A percentile compares a stretch with the other conserved stretches of the same genome.
phyloP scores from a whole-genome alignment of 2,888 invertebrate species.

The Panopea generosa region DNA sequence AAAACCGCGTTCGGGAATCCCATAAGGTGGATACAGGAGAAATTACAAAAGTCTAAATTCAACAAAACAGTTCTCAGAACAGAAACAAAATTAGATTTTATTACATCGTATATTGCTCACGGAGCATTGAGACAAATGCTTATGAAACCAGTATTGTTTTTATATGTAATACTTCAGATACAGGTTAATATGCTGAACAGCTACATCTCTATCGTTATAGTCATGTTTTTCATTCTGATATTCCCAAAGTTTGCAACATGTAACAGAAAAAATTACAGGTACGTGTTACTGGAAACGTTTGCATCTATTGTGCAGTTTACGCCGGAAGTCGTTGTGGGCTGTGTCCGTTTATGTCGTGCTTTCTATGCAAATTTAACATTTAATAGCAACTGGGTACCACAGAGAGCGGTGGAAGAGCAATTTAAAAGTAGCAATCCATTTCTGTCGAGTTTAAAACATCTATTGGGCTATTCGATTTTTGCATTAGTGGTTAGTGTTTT shows the following conservation, averaged over 20 bases:
- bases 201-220: constrained; percentile 70
- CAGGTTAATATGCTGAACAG: constrained; percentile 66
- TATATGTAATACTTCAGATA: constrained; percentile 74
- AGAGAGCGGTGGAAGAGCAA: constrained; percentile 77
- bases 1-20: constrained; percentile 69
- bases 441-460: constrained; percentile 73
- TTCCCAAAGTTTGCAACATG: constrained; percentile 78
- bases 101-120: constrained; percentile 77
- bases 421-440: constrained; percentile 76
- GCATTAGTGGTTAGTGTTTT: constrained; percentile 51
- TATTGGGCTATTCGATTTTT: constrained; percentile 75
- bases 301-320: constrained; percentile 79
- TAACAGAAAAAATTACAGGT: constrained; percentile 68
- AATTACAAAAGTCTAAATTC: constrained; percentile 70
- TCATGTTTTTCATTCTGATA: constrained; percentile 74
- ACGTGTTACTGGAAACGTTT: constrained; percentile 72
- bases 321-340: constrained; percentile 78
- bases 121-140: constrained; percentile 76
- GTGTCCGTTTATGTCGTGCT: constrained; percentile 74
- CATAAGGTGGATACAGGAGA: constrained; percentile 72
- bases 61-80: constrained; percentile 74
- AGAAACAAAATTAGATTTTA: constrained; percentile 72
- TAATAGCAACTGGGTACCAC: constrained; percentile 78
- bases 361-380: constrained; percentile 71
- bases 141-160: constrained; percentile 76